These are phyloP conservation scores for Synchiropus splendidus DNA, from an alignment of 2,113 vertebrate genomes.

Conservation along the genomic window DNA sequence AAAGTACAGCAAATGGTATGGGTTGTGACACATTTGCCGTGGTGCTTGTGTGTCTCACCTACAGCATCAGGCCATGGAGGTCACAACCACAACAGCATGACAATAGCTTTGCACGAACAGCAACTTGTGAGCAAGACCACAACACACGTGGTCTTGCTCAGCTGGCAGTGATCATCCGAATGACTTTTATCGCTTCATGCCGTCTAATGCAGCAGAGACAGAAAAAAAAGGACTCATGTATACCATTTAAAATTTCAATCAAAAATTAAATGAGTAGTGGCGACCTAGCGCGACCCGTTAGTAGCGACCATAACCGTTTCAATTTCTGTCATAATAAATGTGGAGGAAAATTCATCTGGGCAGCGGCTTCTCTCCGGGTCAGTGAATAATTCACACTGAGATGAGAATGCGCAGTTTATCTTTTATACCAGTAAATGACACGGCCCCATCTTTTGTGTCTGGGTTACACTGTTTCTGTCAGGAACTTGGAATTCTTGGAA, in stretches of 20 bases:
- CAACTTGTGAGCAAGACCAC: too few relatives aligned
- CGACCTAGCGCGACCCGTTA: slow-evolving; percentile 33
- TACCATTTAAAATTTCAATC: slow-evolving; percentile 36
- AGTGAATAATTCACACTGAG: slow-evolving; percentile 31
- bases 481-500: slow-evolving; percentile 9
- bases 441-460: slow-evolving; percentile 21
- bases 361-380: slow-evolving; percentile 24
- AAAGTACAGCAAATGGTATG: too few relatives aligned
- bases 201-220: too few relatives aligned
- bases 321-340: slow-evolving; percentile 33
- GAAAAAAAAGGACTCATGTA: too few relatives aligned
- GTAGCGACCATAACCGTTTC: slow-evolving; percentile 35
- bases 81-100: too few relatives aligned
- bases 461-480: slow-evolving; percentile 7
- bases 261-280: slow-evolving; percentile 55
- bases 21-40: too few relatives aligned
- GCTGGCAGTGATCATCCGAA: too few relatives aligned
- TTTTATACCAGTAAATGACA: slow-evolving; percentile 36
- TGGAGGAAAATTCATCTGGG: slow-evolving; percentile 39
- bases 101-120: too few relatives aligned
- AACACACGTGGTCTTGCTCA: too few relatives aligned
- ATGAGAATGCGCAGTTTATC: slow-evolving; percentile 45
- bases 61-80: too few relatives aligned
- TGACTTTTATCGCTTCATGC: too few relatives aligned
- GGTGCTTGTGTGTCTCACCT: too few relatives aligned